phyloP scores from a whole-genome alignment of 2,113 vertebrate genomes.

The Ginglymostoma cirratum region DNA sequence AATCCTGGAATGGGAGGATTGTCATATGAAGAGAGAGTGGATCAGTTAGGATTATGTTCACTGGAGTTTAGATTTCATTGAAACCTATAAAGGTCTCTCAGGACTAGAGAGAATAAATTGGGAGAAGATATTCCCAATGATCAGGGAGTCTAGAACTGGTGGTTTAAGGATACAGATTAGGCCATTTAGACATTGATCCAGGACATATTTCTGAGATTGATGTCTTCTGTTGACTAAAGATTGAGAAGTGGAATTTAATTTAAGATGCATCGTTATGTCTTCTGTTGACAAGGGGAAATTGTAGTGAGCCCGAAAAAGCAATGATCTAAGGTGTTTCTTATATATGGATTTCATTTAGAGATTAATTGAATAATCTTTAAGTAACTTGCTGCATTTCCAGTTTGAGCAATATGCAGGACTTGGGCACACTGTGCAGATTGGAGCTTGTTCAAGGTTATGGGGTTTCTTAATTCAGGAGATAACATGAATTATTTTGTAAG shows the following conservation, averaged over 20 bases:
- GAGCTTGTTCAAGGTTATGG: neutral
- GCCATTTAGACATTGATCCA: neutral
- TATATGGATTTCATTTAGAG: neutral
- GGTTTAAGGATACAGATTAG: no score
- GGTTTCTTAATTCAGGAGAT: neutral
- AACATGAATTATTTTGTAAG: neutral
- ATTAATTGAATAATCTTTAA: neutral
- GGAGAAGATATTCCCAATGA: no score
- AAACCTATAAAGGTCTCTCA: no score
- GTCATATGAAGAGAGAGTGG: neutral
- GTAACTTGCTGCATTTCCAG: neutral
- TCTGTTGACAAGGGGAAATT: neutral
- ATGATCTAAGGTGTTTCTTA: neutral
- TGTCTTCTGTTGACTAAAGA: no score
- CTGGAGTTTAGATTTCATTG: no score
- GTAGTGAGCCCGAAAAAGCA: neutral
- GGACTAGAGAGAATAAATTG: no score
- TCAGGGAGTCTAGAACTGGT: no score
- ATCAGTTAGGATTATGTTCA: no score
- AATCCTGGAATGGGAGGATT: no score
- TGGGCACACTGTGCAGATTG: no score
- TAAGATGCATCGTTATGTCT: neutral
- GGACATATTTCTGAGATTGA: neutral
- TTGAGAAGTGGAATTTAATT: neutral
- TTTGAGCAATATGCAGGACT: neutral